A percentile compares a stretch with the other conserved stretches of the same genome.
phyloP scores from a whole-genome alignment of 1,140 invertebrate species.

The Papilio polyxenes region DNA sequence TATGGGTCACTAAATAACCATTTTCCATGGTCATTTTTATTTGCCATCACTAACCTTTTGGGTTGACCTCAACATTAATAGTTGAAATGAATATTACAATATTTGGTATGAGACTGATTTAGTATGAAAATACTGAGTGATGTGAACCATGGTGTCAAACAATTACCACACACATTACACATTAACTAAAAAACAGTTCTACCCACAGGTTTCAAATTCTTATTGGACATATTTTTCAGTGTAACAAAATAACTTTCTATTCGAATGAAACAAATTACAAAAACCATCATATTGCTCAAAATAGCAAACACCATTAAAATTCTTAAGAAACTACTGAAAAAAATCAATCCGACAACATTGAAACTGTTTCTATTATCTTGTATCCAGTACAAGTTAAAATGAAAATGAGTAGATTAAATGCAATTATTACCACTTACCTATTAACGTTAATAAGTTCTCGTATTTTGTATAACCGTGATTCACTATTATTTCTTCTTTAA shows the following conservation, averaged over 20 bases:
- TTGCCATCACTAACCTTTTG: no score
- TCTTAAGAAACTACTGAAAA: background rate
- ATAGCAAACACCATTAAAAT: background rate
- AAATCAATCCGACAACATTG: background rate
- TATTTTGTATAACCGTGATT: slow-evolving; percentile 2
- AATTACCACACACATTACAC: no score
- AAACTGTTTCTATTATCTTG: slow-evolving; percentile 12
- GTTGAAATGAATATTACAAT: background rate
- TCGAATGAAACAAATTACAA: background rate
- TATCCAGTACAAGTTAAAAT: background rate
- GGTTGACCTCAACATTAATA: background rate
- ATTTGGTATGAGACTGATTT: background rate
- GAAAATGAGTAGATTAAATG: background rate
- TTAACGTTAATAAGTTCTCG: background rate
- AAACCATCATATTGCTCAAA: background rate
- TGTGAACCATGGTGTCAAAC: background rate
- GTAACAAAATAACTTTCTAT: background rate
- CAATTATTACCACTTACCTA: background rate
- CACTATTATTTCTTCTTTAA: background rate
- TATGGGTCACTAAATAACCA: no score
- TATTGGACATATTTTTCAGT: background rate
- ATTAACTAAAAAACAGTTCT: background rate
- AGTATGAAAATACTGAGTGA: background rate
- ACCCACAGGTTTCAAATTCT: background rate
- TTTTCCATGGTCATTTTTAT: no score